Evolutionary conservation across 2,797 vertebrate genomes (phyloP).

Genomic region (Myotis vivesi): DNA sequence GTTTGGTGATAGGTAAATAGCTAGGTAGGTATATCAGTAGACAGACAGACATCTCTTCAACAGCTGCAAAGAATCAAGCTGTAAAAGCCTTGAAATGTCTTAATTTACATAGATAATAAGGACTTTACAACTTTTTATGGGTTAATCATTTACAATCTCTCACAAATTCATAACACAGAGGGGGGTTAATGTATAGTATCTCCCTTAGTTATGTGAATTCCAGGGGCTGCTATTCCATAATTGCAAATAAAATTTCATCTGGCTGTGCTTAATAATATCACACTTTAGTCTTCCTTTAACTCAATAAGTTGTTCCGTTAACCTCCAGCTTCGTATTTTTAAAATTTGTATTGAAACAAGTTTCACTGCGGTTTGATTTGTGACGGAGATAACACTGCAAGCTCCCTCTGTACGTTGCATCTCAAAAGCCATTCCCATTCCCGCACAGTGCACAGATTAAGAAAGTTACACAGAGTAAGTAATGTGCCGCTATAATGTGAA

Average conservation of each 20-base stretch:
- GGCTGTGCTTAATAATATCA: constrained; percentile 31
- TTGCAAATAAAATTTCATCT: constrained; percentile 38
- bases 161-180: constrained; percentile 38
- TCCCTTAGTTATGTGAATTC: not conserved
- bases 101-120: not conserved
- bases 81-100: not conserved
- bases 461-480: constrained; percentile 73
- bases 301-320: constrained; percentile 59
- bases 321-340: constrained; percentile 62
- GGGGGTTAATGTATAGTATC: constrained; percentile 23
- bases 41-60: not conserved
- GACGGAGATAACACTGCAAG: constrained; percentile 25
- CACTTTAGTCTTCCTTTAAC: constrained; percentile 55
- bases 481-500: constrained; percentile 78
- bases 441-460: constrained; percentile 60
- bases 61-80: not conserved
- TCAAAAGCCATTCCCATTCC: constrained; percentile 68
- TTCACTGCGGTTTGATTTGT: constrained; percentile 74
- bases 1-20: not conserved
- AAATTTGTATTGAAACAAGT: constrained; percentile 53
- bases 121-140: not conserved
- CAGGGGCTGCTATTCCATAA: constrained; percentile 9
- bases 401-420: constrained; percentile 69
- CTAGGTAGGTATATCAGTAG: not conserved
- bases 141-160: constrained; percentile 17